Percentiles rank a stretch among this genome's conserved stretches.
phyloP scores from a whole-genome alignment of 2,113 vertebrate genomes.

The Macrotus californicus region DNA sequence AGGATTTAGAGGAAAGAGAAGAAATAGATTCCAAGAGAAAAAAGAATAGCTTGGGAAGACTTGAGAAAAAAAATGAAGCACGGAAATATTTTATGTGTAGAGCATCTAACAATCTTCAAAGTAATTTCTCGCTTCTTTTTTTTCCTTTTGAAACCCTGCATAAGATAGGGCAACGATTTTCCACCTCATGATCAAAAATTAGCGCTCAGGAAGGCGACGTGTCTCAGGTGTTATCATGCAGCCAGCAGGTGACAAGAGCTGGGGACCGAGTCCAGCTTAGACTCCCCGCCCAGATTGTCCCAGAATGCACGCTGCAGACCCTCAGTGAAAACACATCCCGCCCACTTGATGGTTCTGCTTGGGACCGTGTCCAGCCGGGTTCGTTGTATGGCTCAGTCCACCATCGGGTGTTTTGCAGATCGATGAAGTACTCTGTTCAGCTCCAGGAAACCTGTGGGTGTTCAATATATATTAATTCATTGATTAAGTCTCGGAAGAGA shows the following conservation, averaged over 20 bases:
- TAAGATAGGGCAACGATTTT: background rate
- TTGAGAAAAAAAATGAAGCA: background rate
- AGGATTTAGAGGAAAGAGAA: background rate
- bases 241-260: background rate
- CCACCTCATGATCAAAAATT: background rate
- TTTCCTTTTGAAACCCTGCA: background rate
- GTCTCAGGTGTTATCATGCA: background rate
- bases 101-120: background rate
- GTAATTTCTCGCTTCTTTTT: background rate
- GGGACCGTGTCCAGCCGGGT: background rate
- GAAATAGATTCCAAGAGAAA: background rate
- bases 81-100: background rate
- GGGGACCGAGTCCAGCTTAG: background rate
- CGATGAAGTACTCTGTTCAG: constrained; percentile 32
- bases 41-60: background rate
- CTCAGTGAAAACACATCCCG: background rate
- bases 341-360: background rate
- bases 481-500: constrained; percentile 41
- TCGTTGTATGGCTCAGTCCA: background rate
- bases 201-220: background rate
- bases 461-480: constrained; percentile 44
- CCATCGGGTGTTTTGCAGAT: background rate
- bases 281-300: background rate
- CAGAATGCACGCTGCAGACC: background rate
- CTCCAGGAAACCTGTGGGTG: constrained; percentile 23